Evolutionary conservation across 1,140 invertebrate genomes (phyloP).

Genomic region (Hormaphis cornu): DNA sequence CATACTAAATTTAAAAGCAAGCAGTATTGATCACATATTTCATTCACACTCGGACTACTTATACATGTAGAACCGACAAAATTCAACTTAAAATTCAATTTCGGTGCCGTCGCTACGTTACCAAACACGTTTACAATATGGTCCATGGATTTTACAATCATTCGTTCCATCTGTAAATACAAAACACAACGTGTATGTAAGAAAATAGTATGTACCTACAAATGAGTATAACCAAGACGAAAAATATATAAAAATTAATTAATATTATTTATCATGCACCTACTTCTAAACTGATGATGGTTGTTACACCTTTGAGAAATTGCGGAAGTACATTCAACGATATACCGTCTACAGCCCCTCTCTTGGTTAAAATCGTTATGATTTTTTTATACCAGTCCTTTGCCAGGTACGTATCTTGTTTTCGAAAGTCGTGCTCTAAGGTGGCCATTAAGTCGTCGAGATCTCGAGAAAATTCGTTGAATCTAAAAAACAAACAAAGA

Average conservation of each 20-base stretch:
- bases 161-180: conserved; percentile 6
- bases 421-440: conserved; percentile 39
- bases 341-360: background rate
- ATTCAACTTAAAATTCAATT: conserved; percentile 45
- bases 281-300: conserved; percentile 14
- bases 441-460: conserved; percentile 16
- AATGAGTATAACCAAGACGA: too few relatives aligned
- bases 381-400: conserved; percentile 22
- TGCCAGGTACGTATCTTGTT: background rate
- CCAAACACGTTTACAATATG: conserved; percentile 45
- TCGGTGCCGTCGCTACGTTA: conserved; percentile 43
- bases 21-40: conserved; percentile 38
- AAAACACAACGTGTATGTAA: too few relatives aligned
- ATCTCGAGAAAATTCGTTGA: conserved; percentile 6
- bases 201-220: too few relatives aligned
- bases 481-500: background rate
- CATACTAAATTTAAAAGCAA: conserved; percentile 32
- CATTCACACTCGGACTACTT: conserved; percentile 41
- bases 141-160: conserved; percentile 46
- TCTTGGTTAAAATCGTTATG: background rate
- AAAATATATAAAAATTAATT: background rate
- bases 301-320: conserved; percentile 2
- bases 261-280: background rate
- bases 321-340: background rate
- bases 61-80: conserved; percentile 42